Base-by-base conservation (phyloP, 2,797 vertebrate species). In the Melanotaenia parkinsoni region DNA sequence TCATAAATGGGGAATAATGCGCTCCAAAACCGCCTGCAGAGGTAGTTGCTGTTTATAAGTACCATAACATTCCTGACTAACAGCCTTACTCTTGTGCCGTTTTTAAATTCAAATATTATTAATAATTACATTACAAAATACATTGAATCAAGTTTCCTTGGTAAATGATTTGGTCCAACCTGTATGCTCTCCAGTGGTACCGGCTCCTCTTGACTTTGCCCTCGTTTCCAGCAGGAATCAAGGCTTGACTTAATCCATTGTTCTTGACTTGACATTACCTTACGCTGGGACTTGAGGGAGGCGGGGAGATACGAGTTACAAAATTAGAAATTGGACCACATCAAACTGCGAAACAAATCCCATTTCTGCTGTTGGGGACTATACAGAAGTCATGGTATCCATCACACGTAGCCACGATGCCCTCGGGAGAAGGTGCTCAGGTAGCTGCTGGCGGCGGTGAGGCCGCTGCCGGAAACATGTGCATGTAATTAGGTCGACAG, bases 241-340 rank as follows among this genome's bases (percentile, higher is more conserved):
- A 85, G 81, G 73, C 78, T 88, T 40, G 67, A 88, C 90, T 88
- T 93, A 90, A 92, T 92, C 91, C 90, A 95, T 95, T 95, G 94
- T 95, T 95, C 94, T 95, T 94, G 91, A 91, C 91, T 90, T 95
- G 94, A 95, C 95, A 93, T 95, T 95, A 93, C 93, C 88, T 93
- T 93, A 91, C 63, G 76, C 84, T 82, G 87, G 93, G 91, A 92
- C 88, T 94, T 92, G 76, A 87, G 91, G 89, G 92, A 90, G 82
- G 68, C 84, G 80, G 86, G 85, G 90, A 91, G 89, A 92, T 91
- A 91, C 88, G 91, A 79, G 91, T 91, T 95, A 90, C 91, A 94
- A 94, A 95, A 92, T 95, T 95, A 96, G 95, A 95, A 95, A 96
- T 88, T 94, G 90, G 94, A 95, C 92, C 95, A 95, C 92, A 92